These are phyloP conservation scores for Bombycilla garrulus DNA, from an alignment of 2,113 vertebrate species.

Conservation along the genomic window DNA sequence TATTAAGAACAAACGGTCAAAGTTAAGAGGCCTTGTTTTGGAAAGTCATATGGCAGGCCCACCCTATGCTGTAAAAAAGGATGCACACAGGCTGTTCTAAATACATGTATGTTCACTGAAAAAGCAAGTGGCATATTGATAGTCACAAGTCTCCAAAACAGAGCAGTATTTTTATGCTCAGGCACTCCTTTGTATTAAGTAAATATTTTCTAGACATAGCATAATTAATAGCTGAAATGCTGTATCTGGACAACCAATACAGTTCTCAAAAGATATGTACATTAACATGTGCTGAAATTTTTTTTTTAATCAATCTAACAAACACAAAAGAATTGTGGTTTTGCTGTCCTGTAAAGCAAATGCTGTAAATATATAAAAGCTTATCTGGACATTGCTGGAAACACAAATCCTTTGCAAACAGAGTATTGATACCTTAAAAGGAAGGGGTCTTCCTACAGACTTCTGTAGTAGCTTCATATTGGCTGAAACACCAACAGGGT, in stretches of 20 bases:
- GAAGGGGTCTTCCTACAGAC: slow-evolving; percentile 86
- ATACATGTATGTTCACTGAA: background rate
- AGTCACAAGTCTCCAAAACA: background rate
- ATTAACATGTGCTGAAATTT: background rate
- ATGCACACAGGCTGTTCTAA: background rate
- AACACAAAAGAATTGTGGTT: background rate
- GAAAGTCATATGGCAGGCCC: background rate
- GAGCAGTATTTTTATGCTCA: background rate
- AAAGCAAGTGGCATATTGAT: background rate
- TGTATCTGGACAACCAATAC: background rate
- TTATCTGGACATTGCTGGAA: background rate
- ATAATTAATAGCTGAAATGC: background rate
- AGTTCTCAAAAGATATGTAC: background rate
- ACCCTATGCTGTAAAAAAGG: background rate
- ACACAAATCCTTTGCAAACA: background rate
- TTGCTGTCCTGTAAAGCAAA: background rate
- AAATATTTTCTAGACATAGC: background rate
- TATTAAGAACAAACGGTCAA: background rate
- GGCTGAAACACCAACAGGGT: slow-evolving; percentile 65
- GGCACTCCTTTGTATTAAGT: background rate
- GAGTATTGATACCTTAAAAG: slow-evolving; percentile 87
- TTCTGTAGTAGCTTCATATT: slow-evolving; percentile 89
- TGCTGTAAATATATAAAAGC: background rate
- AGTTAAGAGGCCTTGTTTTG: background rate
- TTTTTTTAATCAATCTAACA: background rate